These are phyloP conservation scores for Drosophila neutralis DNA, from an alignment of 2,888 invertebrate genomes.

Conservation along the genomic window DNA sequence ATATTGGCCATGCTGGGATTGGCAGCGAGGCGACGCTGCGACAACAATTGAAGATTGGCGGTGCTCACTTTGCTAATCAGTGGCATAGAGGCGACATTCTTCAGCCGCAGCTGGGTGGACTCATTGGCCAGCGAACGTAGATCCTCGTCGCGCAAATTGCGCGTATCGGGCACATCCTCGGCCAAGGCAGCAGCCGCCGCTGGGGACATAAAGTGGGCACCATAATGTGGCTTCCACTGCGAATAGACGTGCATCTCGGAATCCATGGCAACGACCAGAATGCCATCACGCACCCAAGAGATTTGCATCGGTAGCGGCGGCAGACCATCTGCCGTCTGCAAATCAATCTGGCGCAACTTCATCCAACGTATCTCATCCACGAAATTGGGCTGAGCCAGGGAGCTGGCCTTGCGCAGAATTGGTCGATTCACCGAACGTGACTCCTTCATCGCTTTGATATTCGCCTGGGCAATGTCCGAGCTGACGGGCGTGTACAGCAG, in stretches of 20 bases:
- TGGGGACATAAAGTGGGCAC: constrained; percentile 83
- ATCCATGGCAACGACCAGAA: constrained; percentile 99
- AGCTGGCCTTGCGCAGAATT: constrained; percentile 95
- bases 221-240: constrained; percentile 93
- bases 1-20: constrained; percentile 83
- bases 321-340: constrained; percentile 97
- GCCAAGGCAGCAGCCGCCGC: constrained; percentile 85
- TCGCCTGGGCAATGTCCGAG: constrained; percentile 97
- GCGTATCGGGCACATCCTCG: constrained; percentile 90
- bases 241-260: constrained; percentile 99
- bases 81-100: constrained; percentile 91
- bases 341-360: constrained; percentile 95
- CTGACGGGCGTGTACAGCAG: constrained; percentile 97
- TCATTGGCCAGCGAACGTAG: constrained; percentile 88
- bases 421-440: constrained; percentile 93
- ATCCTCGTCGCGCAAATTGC: constrained; percentile 90
- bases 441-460: constrained; percentile 95
- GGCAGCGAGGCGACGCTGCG: constrained; percentile 86
- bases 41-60: constrained; percentile 92
- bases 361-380: constrained; percentile 98
- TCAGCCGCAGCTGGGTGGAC: constrained; percentile 88
- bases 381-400: constrained; percentile 94
- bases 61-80: constrained; percentile 93
- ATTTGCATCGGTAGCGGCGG: constrained; percentile 99
- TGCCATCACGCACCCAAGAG: constrained; percentile 99